These are phyloP conservation scores for Dicentrarchus labrax DNA, from an alignment of 2,113 vertebrate species.

Conservation along the genomic window DNA sequence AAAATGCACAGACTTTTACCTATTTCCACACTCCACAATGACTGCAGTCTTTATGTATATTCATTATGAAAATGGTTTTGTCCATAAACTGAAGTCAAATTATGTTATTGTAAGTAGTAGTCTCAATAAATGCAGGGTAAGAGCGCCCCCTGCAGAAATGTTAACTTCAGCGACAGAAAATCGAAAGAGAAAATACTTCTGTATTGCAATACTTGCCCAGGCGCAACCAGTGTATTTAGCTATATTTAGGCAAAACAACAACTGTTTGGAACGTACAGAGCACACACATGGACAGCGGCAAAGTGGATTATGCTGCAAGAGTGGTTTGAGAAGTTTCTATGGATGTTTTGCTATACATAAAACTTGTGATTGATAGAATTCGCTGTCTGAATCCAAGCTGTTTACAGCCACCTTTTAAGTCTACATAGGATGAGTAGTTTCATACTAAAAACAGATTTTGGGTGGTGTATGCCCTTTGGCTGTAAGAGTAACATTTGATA, in stretches of 20 bases:
- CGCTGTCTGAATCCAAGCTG: not conserved
- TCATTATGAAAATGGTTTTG: not conserved
- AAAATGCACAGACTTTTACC: not conserved
- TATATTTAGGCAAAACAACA: not conserved
- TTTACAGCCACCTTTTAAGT: not conserved
- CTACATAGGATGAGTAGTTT: not conserved
- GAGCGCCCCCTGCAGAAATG: not conserved
- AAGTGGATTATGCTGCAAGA: not conserved
- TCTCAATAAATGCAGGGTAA: not conserved
- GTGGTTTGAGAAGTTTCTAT: not conserved
- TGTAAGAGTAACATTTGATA: not conserved
- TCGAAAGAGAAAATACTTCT: not conserved
- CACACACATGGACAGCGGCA: not conserved
- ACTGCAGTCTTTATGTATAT: not conserved
- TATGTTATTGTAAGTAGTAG: not conserved
- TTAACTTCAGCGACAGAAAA: not conserved
- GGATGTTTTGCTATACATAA: not conserved
- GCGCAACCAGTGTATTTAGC: not conserved
- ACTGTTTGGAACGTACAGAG: too few relatives aligned
- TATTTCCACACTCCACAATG: not conserved
- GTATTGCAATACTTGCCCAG: not conserved
- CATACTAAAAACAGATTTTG: not conserved
- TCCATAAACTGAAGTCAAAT: not conserved
- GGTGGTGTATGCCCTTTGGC: not conserved
- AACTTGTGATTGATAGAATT: too few relatives aligned